Evolutionary conservation across 1,140 invertebrate species (phyloP).

Genomic region (Condylostylus longicornis): DNA sequence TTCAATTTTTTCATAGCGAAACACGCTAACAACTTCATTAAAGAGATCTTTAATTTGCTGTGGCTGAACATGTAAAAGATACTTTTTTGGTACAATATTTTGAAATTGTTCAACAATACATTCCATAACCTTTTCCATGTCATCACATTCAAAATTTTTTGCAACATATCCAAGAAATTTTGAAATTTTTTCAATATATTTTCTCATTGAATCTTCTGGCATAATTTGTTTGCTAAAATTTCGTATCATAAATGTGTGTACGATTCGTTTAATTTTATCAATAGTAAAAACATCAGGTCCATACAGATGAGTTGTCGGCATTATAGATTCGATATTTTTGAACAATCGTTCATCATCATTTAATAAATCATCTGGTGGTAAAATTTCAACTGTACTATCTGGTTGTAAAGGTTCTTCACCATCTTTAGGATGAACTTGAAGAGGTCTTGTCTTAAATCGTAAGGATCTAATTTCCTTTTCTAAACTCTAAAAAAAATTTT

Average conservation of each 20-base stretch:
- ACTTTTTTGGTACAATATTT: conserved; percentile 25
- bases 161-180: conserved; percentile 24
- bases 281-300: conserved; percentile 24
- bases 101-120: conserved; percentile 23
- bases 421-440: conserved; percentile 18
- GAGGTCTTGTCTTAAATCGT: conserved; percentile 24
- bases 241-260: conserved; percentile 20
- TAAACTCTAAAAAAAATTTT: conserved; percentile 12
- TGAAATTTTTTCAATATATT: conserved; percentile 17
- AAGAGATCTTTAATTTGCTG: conserved; percentile 23
- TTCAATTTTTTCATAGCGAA: conserved; percentile 23
- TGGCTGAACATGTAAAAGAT: conserved; percentile 18
- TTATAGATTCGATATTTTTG: conserved; percentile 17
- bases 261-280: conserved; percentile 22
- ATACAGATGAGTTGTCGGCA: conserved; percentile 14
- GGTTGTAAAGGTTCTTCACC: conserved; percentile 1
- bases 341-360: conserved; percentile 3
- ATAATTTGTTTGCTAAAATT: conserved; percentile 18
- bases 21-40: conserved; percentile 20
- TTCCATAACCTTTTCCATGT: conserved; percentile 22
- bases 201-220: conserved; percentile 17
- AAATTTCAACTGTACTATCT: too few species aligned
- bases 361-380: neutral
- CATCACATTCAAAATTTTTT: conserved; percentile 21
- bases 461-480: conserved; percentile 26